phyloP scores from a whole-genome alignment of 2,797 vertebrate genomes.

The Amphiprion clarkii region DNA sequence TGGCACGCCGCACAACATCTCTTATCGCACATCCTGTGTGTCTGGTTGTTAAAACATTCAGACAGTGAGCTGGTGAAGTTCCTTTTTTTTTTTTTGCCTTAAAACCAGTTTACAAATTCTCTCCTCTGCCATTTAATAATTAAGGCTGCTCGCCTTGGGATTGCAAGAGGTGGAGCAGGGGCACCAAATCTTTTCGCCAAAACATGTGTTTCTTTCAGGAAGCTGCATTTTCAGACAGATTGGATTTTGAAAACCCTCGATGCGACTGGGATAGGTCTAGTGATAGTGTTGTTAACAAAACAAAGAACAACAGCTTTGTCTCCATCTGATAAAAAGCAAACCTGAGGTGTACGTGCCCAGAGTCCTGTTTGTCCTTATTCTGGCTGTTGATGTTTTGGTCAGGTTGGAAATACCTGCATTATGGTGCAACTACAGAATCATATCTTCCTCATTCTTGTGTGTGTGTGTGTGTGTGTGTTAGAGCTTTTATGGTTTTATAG shows the following conservation, averaged over 20 bases:
- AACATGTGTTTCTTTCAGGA: conserved; percentile 16
- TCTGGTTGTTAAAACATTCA: neutral
- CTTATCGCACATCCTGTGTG: conserved; percentile 32
- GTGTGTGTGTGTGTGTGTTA: conserved; percentile 4
- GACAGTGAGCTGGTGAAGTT: neutral
- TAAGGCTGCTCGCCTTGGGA: neutral
- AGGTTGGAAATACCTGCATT: conserved; percentile 7
- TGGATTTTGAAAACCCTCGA: conserved; percentile 13
- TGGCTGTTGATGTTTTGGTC: conserved; percentile 18
- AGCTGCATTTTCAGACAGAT: conserved; percentile 24
- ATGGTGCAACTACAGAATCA: neutral
- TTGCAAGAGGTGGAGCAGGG: conserved; percentile 19
- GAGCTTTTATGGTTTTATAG: conserved; percentile 3
- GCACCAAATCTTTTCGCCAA: neutral
- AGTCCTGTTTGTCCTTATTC: conserved; percentile 11
- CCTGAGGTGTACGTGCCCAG: conserved; percentile 37
- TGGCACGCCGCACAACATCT: neutral
- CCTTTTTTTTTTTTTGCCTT: neutral
- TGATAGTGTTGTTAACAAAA: conserved; percentile 62
- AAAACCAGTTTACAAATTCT: conserved; percentile 2
- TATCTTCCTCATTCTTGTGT: neutral
- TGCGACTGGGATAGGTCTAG: conserved; percentile 28
- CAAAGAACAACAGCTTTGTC: conserved; percentile 56
- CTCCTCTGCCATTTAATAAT: neutral
- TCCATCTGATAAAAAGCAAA: conserved; percentile 70